These are phyloP conservation scores for Odobenus rosmarus DNA, from an alignment of 2,113 vertebrate genomes.

Conservation along the genomic window DNA sequence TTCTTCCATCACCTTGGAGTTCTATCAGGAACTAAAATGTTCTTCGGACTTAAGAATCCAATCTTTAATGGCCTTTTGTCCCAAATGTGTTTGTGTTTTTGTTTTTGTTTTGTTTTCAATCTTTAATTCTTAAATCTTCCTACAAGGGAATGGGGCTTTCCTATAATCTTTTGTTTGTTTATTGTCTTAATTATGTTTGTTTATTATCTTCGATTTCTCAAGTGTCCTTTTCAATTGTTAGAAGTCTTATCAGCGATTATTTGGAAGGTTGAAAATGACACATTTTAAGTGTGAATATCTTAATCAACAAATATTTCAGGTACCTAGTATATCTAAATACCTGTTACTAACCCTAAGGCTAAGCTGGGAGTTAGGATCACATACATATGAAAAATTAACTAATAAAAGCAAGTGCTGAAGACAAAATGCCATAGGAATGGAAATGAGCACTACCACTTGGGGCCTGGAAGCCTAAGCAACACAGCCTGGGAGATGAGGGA, in stretches of 20 bases:
- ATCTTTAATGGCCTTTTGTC: background rate
- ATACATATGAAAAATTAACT: background rate
- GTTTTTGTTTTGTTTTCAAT: background rate
- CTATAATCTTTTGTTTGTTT: background rate
- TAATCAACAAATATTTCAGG: background rate
- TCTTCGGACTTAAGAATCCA: background rate
- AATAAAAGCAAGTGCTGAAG: background rate
- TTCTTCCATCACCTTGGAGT: background rate
- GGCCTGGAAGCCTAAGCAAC: background rate
- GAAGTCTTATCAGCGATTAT: background rate
- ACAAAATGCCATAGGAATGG: background rate
- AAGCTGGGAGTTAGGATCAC: background rate
- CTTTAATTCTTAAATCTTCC: slow-evolving; percentile 1
- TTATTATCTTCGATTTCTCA: background rate
- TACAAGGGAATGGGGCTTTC: background rate
- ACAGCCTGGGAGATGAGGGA: background rate
- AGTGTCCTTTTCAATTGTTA: slow-evolving; percentile 21
- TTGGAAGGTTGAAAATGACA: slow-evolving; percentile 25
- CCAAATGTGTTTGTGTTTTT: background rate
- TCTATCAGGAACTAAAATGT: background rate
- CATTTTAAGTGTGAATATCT: background rate
- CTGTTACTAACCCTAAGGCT: background rate
- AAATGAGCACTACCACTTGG: background rate
- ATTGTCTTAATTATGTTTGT: background rate
- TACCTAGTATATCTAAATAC: background rate